A percentile compares a stretch with the other conserved stretches of the same genome.
Conservation (phyloP, 2,113 vertebrate genomes). For the Dipodomys stephensi region DNA sequence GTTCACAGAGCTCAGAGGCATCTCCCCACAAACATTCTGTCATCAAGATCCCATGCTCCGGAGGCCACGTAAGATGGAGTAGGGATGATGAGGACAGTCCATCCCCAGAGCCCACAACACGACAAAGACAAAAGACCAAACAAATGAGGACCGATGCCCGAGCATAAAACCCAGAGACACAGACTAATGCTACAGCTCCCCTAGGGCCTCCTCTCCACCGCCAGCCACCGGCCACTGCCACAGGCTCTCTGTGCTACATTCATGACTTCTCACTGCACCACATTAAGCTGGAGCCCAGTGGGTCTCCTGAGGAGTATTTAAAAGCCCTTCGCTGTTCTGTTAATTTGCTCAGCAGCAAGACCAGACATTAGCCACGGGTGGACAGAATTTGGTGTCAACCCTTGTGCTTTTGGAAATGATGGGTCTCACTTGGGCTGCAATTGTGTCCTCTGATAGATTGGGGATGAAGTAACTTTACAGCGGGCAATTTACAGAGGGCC, state of each 20-base stretch:
- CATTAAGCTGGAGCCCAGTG: conserved; percentile 52
- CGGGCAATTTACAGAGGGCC: conserved; percentile 78
- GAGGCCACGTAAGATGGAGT: not conserved
- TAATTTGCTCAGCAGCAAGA: conserved; percentile 77
- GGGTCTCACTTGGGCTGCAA: conserved; percentile 78
- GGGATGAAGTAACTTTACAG: conserved; percentile 79
- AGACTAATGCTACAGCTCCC: not conserved
- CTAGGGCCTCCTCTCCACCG: not conserved
- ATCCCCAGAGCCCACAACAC: not conserved
- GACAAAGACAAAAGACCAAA: not conserved
- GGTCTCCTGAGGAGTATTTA: conserved; percentile 36
- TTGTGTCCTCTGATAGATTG: conserved; percentile 78
- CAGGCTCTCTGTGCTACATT: not conserved
- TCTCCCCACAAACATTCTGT: fast-evolving
- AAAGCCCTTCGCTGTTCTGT: conserved; percentile 66
- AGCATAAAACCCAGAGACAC: conserved; percentile 49
- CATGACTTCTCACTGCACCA: conserved; percentile 57
- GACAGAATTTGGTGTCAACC: conserved; percentile 81
- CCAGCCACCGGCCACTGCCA: not conserved
- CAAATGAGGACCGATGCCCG: conserved; percentile 18
- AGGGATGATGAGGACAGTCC: not conserved
- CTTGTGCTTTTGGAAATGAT: conserved; percentile 77
- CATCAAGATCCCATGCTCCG: fast-evolving
- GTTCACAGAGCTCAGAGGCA: not conserved
- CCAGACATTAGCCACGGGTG: conserved; percentile 75